Conservation (phyloP, 2,888 invertebrate species). For the Metalampra italica region DNA sequence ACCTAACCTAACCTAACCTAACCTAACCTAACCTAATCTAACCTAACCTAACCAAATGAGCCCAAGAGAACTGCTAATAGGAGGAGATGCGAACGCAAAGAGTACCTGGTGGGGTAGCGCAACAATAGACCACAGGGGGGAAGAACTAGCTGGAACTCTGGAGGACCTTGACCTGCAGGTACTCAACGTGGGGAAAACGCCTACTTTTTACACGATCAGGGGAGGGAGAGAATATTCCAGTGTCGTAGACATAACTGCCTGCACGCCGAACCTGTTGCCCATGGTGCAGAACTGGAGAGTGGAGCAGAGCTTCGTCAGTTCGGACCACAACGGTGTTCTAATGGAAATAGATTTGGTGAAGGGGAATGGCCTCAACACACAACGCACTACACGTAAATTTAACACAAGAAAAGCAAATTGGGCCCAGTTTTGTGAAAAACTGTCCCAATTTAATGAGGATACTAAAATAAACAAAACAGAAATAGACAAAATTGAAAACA, state of each 20-base stretch:
- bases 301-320: slow-evolving; percentile 3
- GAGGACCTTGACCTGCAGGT: slow-evolving; percentile 10
- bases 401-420: slow-evolving; percentile 11
- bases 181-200: slow-evolving; percentile 4
- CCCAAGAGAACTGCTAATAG: slow-evolving; percentile 9
- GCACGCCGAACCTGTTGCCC: neutral
- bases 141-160: slow-evolving; percentile 2
- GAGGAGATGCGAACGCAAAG: slow-evolving; percentile 19
- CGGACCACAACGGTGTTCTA: slow-evolving; percentile 22
- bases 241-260: neutral
- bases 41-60: slow-evolving; percentile 5
- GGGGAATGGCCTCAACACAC: too few relatives aligned
- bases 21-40: too few relatives aligned
- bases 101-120: slow-evolving; percentile 20
- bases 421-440: slow-evolving; percentile 1
- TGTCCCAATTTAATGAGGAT: neutral
- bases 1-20: too few relatives aligned
- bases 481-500: neutral
- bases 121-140: slow-evolving; percentile 12
- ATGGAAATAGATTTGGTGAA: slow-evolving; percentile 9
- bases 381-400: slow-evolving; percentile 5
- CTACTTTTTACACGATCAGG: slow-evolving; percentile 11
- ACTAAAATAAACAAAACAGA: too few relatives aligned
- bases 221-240: slow-evolving; percentile 11
- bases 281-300: neutral